Evolutionary conservation across 2,888 invertebrate species (phyloP), one percentile per base, ranked within the genome.

Genomic region (Dilophus febrilis): DNA sequence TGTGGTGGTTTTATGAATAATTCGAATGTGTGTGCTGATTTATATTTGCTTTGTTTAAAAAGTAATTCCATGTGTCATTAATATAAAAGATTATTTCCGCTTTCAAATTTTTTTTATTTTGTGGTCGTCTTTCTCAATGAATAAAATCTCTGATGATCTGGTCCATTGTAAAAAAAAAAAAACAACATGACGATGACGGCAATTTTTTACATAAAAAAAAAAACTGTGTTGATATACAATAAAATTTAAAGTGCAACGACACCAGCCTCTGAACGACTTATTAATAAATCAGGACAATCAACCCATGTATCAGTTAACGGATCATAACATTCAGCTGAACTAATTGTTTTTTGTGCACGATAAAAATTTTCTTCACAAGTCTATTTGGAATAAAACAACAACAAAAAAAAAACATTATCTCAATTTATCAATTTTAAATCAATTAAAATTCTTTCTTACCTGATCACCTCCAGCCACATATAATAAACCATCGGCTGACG

Each of bases 391-490:
- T n/a, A 16, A 41, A 42, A n/a, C 16, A 40, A 34, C 10, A 19
- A 16, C 19, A 19, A 29, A 41, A 30, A 40, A 30, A 14, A 32
- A 28, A 31, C 34, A 14, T 28, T 26, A 5, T 12, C 7, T n/a
- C 2, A 11, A 18, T 17, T 26, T 14, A n/a, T 10, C 19, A 11
- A 42, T 29, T 3, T 19, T 27, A 27, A 16, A 34, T 26, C 11
- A 37, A 29, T 22, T 28, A 37, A 32, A 43, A n/a, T n/a, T n/a
- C n/a, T n/a, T n/a, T n/a, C n/a, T 40, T 40, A 61, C 62, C 54
- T 82, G 79, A 65, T 84, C 81, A 30, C 88, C 88, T 38, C 88
- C 88, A 50, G 85, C 84, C 40, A 79, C 86, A 57, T 86, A 84
- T 18, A 88, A 66, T 49, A 75, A 64, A 22, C 85, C 84, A 59